phyloP scores from a whole-genome alignment of 2,113 vertebrate species.

The Tachysurus vachellii region DNA sequence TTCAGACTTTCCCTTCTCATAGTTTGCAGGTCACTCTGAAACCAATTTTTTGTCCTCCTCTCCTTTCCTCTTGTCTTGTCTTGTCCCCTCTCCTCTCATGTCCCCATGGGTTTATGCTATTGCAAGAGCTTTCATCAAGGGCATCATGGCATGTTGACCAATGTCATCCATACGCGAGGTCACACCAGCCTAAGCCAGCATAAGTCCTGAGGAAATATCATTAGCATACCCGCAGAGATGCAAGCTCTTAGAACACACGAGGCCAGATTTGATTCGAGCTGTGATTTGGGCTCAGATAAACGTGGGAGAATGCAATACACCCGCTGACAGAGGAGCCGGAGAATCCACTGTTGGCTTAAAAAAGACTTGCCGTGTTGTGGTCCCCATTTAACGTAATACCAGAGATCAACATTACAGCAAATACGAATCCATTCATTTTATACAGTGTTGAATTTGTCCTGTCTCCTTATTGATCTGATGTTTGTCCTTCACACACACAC shows the following conservation, averaged over 20 bases:
- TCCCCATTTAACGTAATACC: conserved; percentile 49
- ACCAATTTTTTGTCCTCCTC: conserved; percentile 2
- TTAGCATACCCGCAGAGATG: conserved; percentile 55
- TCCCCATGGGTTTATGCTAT: conserved; percentile 6
- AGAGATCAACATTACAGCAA: conserved; percentile 42
- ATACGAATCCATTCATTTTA: conserved; percentile 41
- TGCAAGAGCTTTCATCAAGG: conserved; percentile 55
- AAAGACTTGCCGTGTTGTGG: conserved; percentile 37
- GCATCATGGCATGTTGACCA: conserved; percentile 51
- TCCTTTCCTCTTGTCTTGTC: not conserved
- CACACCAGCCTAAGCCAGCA: conserved; percentile 51
- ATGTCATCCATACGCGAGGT: conserved; percentile 58
- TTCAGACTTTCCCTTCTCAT: conserved; percentile 3
- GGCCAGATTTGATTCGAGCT: conserved; percentile 50
- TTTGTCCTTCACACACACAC: conserved; percentile 27
- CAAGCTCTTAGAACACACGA: conserved; percentile 35
- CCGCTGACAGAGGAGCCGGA: conserved; percentile 1
- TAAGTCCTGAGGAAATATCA: conserved; percentile 60
- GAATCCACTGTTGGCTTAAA: conserved; percentile 43
- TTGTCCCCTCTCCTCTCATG: not conserved
- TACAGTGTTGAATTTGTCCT: conserved; percentile 41
- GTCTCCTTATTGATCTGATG: conserved; percentile 15
- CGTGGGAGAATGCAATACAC: conserved; percentile 37
- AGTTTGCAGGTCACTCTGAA: not conserved
- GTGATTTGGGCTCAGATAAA: conserved; percentile 50